phyloP scores from a whole-genome alignment of 2,888 invertebrate species.

The Nomada ferruginata region DNA sequence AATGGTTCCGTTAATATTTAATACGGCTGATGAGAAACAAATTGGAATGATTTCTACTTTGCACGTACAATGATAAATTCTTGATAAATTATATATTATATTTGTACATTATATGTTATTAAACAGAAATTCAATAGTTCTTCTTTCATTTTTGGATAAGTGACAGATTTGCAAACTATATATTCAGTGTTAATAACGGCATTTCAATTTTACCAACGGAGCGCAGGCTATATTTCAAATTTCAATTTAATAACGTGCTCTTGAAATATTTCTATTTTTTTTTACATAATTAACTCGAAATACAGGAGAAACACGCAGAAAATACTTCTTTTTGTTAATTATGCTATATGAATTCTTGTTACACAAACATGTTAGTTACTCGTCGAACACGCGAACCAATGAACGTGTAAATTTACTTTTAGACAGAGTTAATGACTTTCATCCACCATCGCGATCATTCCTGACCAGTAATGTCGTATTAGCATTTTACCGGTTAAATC shows the following conservation, averaged over 20 bases:
- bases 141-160: neutral
- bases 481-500: constrained; percentile 53
- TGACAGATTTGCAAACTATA: neutral
- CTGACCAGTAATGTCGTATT: constrained; percentile 43
- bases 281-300: neutral
- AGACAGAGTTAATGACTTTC: constrained; percentile 36
- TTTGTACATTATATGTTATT: too few species aligned
- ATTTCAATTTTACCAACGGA: too few species aligned
- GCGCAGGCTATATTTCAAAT: too few species aligned
- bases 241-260: too few species aligned
- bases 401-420: constrained; percentile 31
- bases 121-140: too few species aligned
- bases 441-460: constrained; percentile 33
- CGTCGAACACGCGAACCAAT: neutral
- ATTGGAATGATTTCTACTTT: too few species aligned
- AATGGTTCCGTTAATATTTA: neutral
- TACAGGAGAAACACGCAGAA: neutral
- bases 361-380: neutral
- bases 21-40: too few species aligned
- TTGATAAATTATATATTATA: too few species aligned
- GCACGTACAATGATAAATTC: too few species aligned
- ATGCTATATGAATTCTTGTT: neutral
- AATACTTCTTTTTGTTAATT: neutral
- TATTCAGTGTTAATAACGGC: too few species aligned
- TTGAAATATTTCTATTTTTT: too few species aligned